Evolutionary conservation across 2,797 vertebrate species (phyloP).

Genomic region (Anabas testudineus): DNA sequence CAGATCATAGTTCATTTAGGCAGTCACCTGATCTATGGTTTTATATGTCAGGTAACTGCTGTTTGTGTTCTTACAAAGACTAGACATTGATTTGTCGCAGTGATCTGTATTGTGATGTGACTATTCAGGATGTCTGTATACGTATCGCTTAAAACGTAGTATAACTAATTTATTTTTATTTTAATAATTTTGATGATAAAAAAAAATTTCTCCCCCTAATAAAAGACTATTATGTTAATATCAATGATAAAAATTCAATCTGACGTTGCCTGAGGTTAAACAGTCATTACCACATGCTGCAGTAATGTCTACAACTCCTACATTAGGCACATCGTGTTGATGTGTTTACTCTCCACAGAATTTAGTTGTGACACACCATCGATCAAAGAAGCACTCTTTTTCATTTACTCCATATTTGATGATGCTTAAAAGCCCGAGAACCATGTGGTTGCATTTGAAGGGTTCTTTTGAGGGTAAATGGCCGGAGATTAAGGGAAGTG

Average conservation of each 20-base stretch:
- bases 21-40: slow-evolving; percentile 1
- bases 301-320: not conserved
- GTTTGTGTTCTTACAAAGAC: slow-evolving; percentile 16
- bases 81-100: not conserved
- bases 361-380: not conserved
- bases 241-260: not conserved
- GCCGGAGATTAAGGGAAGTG: slow-evolving; percentile 2
- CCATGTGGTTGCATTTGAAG: not conserved
- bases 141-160: too few relatives aligned
- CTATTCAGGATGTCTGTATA: too few relatives aligned
- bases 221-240: not conserved
- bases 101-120: not conserved
- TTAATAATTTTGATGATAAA: not conserved
- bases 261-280: slow-evolving; percentile 13
- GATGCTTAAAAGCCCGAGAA: not conserved
- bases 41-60: slow-evolving; percentile 4
- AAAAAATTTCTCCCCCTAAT: not conserved
- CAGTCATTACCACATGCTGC: not conserved
- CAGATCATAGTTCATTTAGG: slow-evolving; percentile 15
- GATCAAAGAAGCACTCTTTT: slow-evolving; percentile 10
- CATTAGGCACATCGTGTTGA: slow-evolving; percentile 7
- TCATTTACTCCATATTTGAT: not conserved
- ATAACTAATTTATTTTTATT: too few relatives aligned
- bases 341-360: slow-evolving; percentile 2
- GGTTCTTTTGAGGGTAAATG: slow-evolving; percentile 13